Percentiles rank a stretch among this genome's conserved stretches.
These are phyloP conservation scores for Thunnus maccoyii DNA, from an alignment of 2,113 vertebrate genomes.

Conservation along the genomic window DNA sequence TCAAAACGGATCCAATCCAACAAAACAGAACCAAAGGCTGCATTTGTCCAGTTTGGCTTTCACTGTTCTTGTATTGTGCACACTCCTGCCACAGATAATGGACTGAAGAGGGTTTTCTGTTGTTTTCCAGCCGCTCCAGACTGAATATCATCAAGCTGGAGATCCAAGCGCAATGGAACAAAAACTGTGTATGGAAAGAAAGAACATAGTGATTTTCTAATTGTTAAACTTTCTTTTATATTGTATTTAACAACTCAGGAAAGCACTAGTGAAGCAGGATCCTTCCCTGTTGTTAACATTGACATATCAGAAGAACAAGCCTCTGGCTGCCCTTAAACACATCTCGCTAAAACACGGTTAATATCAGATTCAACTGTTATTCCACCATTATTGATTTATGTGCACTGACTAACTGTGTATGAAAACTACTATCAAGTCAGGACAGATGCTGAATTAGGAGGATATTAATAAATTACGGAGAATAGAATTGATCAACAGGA, in stretches of 20 bases:
- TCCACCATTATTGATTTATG: constrained; percentile 17
- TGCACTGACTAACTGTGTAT: constrained; percentile 16
- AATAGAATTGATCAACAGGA: neutral
- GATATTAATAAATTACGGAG: neutral
- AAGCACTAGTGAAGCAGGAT: constrained; percentile 76
- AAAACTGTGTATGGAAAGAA: constrained; percentile 53
- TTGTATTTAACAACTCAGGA: constrained; percentile 95
- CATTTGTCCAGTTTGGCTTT: constrained; percentile 48
- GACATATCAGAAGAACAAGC: constrained; percentile 39
- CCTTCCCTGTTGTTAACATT: constrained; percentile 47
- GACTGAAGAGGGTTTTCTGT: constrained; percentile 27
- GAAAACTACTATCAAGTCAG: constrained; percentile 6
- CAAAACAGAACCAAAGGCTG: constrained; percentile 73
- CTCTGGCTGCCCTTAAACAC: constrained; percentile 31
- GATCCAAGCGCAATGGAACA: constrained; percentile 38
- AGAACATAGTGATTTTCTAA: constrained; percentile 58
- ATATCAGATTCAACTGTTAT: constrained; percentile 13
- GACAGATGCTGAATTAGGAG: constrained; percentile 3
- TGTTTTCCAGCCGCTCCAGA: constrained; percentile 28
- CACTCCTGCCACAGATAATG: constrained; percentile 23
- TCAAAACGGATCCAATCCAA: constrained; percentile 40
- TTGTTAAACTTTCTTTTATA: constrained; percentile 67
- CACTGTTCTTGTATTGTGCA: constrained; percentile 31
- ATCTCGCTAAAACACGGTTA: constrained; percentile 46
- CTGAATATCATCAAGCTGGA: constrained; percentile 32